Evolutionary conservation across 2,113 vertebrate genomes (phyloP).

Genomic region (Gulo gulo): DNA sequence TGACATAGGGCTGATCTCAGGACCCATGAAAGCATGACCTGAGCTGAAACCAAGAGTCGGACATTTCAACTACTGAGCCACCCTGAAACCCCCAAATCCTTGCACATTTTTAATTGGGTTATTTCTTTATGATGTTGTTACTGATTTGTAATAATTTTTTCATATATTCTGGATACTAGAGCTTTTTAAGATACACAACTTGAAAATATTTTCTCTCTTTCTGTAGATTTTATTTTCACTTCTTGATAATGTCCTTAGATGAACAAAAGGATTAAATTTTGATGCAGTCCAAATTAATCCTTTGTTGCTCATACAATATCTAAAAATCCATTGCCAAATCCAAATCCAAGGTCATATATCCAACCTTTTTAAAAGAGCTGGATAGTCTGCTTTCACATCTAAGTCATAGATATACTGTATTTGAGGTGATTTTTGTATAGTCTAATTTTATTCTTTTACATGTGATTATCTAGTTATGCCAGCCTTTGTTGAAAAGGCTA

Average conservation of each 20-base stretch:
- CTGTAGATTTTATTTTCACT: neutral
- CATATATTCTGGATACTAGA: neutral
- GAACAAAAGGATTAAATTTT: neutral
- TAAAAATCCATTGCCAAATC: neutral
- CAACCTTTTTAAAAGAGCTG: neutral
- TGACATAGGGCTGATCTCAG: neutral
- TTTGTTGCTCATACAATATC: neutral
- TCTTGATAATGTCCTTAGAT: neutral
- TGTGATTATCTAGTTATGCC: neutral
- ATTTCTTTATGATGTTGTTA: neutral
- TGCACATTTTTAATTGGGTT: neutral
- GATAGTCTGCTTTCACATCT: neutral
- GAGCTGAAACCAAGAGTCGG: neutral
- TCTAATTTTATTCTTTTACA: neutral
- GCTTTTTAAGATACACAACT: neutral
- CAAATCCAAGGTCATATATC: neutral
- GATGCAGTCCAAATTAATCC: neutral
- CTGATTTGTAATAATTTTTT: neutral
- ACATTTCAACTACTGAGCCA: neutral
- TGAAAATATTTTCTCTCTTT: neutral
- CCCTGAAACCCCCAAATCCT: neutral
- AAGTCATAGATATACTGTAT: neutral
- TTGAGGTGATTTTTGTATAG: neutral
- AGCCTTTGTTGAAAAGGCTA: neutral
- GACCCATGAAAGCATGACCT: neutral